phyloP scores from a whole-genome alignment of 2,113 vertebrate genomes.

The Vulpes vulpes region DNA sequence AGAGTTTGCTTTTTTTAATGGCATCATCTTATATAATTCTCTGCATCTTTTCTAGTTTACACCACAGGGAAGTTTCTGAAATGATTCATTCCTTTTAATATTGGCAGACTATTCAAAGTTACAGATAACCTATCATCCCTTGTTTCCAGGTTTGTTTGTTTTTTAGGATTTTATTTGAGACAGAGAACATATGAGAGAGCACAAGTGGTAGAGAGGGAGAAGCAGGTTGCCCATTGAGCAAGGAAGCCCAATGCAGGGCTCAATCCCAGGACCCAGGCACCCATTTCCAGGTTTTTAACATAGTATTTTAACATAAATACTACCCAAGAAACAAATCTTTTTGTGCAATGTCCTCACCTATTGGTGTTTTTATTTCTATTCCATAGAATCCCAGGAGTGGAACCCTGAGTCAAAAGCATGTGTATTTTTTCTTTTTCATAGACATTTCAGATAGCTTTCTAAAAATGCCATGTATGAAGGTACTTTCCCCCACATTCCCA shows the following conservation, averaged over 20 bases:
- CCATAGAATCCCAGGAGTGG: neutral
- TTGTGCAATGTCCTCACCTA: neutral
- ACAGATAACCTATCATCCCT: neutral
- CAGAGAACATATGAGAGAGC: too few species aligned
- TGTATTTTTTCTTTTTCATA: neutral
- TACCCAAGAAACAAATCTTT: neutral
- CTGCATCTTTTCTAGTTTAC: neutral
- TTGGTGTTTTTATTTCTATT: neutral
- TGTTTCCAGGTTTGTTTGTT: too few species aligned
- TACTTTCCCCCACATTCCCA: neutral
- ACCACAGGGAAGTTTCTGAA: neutral
- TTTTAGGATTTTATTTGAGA: too few species aligned
- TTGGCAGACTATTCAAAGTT: neutral
- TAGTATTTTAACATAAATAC: neutral
- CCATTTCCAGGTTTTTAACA: neutral
- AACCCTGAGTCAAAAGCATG: neutral
- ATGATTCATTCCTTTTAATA: neutral
- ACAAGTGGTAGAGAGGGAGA: too few species aligned
- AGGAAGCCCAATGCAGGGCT: too few species aligned
- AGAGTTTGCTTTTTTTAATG: neutral
- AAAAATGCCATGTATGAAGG: neutral
- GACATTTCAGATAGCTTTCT: neutral
- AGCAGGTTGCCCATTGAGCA: too few species aligned
- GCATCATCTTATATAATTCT: neutral
- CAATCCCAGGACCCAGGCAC: too few species aligned